Evolutionary conservation across 2,113 vertebrate genomes (phyloP), one percentile per base, ranked within the genome.

Genomic region (Siphamia tubifer): DNA sequence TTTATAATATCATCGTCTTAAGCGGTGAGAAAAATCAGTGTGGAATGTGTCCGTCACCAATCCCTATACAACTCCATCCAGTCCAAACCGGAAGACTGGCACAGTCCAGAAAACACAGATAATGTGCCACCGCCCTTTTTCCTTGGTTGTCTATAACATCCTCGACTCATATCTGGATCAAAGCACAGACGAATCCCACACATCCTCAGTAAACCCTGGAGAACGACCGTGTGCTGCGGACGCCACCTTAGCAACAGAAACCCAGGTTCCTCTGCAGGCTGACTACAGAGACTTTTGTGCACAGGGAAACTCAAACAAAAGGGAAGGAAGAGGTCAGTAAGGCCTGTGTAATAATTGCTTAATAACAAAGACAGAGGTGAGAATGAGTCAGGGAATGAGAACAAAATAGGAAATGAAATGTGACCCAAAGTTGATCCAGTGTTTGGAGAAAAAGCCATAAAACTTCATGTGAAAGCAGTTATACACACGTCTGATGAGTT

Each of bases 71-170:
- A 11, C 8, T 23, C 43, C 43, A 1, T 52, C 68, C 61, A 31
- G 52, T 40, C 62, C 67, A 66, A 74, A 67, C 45, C 44, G 74
- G 73, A 87, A 67, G 62, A 44, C 60, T 35, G 68, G 43, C 7
- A 11, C 65, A 43, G 64, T 40, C 55, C 11, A 58, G 15, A 66
- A 28, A 47, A 7, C 11, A 31, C 23, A 75, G 56, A 79, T 69
- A 68, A 71, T 28, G 45, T 1, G 31, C 32, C 66, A 7, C 57
- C 80, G 12, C 66, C 75, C 44, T 57, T 16, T 16, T 83, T 74
- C 81, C 72, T 54, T 24, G 36, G 63, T 58, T 27, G 43, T 43
- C 40, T 68, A 23, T 31, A 52, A 73, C 75, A 68, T 82, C 76
- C 86, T 61, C 13, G 1, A 47, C 61, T 39, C 57, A 63, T 28